phyloP scores from a whole-genome alignment of 2,797 vertebrate species.

The Selene dorsalis region DNA sequence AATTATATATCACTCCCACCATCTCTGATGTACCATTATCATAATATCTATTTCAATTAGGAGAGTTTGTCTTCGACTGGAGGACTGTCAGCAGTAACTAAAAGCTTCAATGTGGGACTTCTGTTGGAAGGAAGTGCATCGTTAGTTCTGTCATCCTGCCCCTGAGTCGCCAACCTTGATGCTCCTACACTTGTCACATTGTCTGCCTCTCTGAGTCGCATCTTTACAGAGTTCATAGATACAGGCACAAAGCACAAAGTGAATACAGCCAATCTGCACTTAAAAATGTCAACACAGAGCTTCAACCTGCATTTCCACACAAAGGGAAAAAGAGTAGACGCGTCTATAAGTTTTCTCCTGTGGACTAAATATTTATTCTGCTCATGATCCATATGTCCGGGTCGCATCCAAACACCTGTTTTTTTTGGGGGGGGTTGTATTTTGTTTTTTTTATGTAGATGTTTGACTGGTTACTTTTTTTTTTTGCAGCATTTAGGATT shows the following conservation, averaged over 20 bases:
- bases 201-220: constrained; percentile 19
- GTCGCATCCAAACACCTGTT: constrained; percentile 6
- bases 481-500: not conserved
- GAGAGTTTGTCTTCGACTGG: constrained; percentile 26
- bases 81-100: constrained; percentile 32
- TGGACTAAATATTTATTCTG: constrained; percentile 20
- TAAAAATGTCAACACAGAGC: constrained; percentile 4
- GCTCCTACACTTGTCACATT: constrained; percentile 22
- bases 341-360: not conserved
- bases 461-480: not conserved
- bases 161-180: constrained; percentile 17
- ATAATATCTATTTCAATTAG: constrained; percentile 51
- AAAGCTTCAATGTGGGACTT: constrained; percentile 40
- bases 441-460: no score
- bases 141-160: constrained; percentile 30
- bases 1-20: constrained; percentile 58
- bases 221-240: constrained; percentile 5
- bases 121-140: constrained; percentile 35
- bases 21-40: constrained; percentile 53
- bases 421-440: no score
- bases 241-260: not conserved
- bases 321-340: not conserved
- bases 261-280: constrained; percentile 13
- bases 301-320: not conserved
- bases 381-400: not conserved